A percentile compares a stretch with the other conserved stretches of the same genome.
phyloP scores from a whole-genome alignment of 2,797 vertebrate genomes.

The Megaceryle alcyon region DNA sequence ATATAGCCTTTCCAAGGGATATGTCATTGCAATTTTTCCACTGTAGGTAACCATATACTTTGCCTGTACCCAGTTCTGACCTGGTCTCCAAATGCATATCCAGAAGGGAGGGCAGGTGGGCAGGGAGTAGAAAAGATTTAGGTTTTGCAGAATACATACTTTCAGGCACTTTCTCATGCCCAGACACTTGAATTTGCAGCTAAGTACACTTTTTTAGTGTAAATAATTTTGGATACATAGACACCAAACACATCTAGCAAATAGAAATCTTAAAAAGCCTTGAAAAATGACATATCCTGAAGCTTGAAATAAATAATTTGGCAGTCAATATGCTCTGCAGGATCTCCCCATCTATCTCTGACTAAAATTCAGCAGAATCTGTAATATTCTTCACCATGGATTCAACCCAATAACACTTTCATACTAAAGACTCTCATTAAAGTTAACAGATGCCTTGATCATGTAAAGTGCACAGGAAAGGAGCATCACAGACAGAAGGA shows the following conservation, averaged over 20 bases:
- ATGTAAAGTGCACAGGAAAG: neutral
- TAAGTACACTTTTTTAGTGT: neutral
- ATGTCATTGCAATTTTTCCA: neutral
- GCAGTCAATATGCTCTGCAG: neutral
- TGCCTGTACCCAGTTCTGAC: neutral
- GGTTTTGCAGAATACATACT: neutral
- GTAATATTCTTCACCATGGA: neutral
- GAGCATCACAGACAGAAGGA: neutral
- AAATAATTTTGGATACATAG: neutral
- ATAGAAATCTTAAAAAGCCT: neutral
- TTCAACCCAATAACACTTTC: neutral
- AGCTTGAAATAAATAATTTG: neutral
- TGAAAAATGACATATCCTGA: neutral
- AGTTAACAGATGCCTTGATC: neutral
- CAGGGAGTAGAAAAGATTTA: neutral
- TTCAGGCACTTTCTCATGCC: neutral
- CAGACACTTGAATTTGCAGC: neutral
- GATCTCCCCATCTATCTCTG: neutral
- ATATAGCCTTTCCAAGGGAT: neutral
- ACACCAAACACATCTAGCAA: neutral
- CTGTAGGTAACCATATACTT: accelerated
- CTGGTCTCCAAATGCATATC: neutral
- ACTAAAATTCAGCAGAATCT: neutral
- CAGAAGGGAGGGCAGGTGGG: neutral
- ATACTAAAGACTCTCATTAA: neutral